These are phyloP conservation scores for Caradrina kadenii DNA, from an alignment of 2,888 invertebrate genomes.

Conservation along the genomic window DNA sequence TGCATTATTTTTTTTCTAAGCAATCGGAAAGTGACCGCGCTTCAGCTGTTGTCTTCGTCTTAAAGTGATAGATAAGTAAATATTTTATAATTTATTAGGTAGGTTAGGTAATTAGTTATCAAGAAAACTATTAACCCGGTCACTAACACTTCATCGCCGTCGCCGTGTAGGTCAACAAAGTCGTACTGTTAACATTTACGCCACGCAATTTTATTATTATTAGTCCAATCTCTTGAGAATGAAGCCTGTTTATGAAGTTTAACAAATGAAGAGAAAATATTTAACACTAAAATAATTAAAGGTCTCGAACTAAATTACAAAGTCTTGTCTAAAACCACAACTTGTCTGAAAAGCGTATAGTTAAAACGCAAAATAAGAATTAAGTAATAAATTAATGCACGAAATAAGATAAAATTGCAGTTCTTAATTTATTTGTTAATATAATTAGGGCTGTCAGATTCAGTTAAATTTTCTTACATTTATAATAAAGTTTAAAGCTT, in stretches of 20 bases:
- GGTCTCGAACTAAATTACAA: conserved; percentile 10
- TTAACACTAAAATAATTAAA: conserved; percentile 9
- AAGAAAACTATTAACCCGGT: too few species aligned
- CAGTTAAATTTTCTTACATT: conserved; percentile 23
- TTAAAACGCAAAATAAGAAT: conserved; percentile 20
- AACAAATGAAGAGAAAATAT: conserved; percentile 19
- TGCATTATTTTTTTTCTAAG: too few species aligned
- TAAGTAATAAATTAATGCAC: conserved; percentile 10
- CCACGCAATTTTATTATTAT: too few species aligned
- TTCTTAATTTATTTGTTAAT: conserved; percentile 28
- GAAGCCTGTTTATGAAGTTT: conserved; percentile 24
- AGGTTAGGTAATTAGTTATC: too few species aligned
- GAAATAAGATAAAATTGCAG: conserved; percentile 11
- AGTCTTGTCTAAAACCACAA: conserved; percentile 26
- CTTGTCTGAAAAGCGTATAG: conserved; percentile 46
- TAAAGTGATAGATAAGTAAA: too few species aligned
- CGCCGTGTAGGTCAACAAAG: too few species aligned
- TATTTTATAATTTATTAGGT: too few species aligned
- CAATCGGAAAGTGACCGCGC: too few species aligned
- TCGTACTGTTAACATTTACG: too few species aligned
- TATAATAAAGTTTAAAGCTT: conserved; percentile 18
- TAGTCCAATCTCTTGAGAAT: conserved; percentile 8
- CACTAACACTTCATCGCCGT: too few species aligned
- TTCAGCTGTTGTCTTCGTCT: too few species aligned
- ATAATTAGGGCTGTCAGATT: conserved; percentile 16